Evolutionary conservation across 2,113 vertebrate genomes (phyloP), one percentile per base, ranked within the genome.

Genomic region (Phrynosoma blainvillii): DNA sequence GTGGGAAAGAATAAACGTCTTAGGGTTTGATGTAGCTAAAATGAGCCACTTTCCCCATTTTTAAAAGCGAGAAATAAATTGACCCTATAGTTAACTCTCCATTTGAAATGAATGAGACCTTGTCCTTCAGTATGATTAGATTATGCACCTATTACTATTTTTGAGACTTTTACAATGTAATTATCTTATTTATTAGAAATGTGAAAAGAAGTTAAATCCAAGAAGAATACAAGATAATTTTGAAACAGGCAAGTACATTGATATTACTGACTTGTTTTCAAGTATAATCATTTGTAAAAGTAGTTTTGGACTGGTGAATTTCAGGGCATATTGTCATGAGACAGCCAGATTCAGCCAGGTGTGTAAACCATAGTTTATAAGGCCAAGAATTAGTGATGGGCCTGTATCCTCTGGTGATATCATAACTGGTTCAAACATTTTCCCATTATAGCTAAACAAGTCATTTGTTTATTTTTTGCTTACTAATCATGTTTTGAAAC

Each of bases 181-280:
- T 93, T 80, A 8, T 92, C 91, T 71, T 96, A 42, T 93, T 94
- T 54, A 75, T 87, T 92, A 99, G 98, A 99, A 97, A 96, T 98
- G 98, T 89, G 98, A 99, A 93, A 98, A 97, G 95, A 98, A 83
- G 90, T 95, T 98, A 93, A 97, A 98, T 89, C 97, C 98, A 88
- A 97, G 97, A 95, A 97, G 97, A 96, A 97, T 98, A 87, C 98
- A 98, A 91, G 98, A 99, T 95, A 98, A 97, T 92, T 98, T 98
- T 95, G 98, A 98, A 85, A 95, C 95, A 95, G 98, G 98, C 97
- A 97, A 94, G 95, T 96, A 8, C 68, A 79, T 54, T 84, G 16
- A 68, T 81, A 90, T 91, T 87, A 1, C 62, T 90, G 32, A 47
- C 47, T 47, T 25, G 65, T 54, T 87, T 92, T 82, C 86, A 11